Evolutionary conservation across 1,140 invertebrate species (phyloP), one percentile per base, ranked within the genome.

Genomic region (Littorina saxatilis): DNA sequence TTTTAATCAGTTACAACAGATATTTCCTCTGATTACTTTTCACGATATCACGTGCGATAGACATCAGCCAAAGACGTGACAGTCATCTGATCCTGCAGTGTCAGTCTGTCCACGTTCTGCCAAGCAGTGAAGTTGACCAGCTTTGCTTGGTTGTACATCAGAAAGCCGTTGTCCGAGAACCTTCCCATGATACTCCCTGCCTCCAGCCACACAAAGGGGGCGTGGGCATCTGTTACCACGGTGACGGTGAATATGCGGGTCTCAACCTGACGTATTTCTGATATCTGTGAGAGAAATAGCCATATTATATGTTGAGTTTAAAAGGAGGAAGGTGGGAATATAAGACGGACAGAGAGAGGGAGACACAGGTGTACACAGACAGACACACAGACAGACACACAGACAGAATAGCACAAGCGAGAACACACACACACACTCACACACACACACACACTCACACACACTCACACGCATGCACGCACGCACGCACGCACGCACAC

Each of bases 141-240:
- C 55, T 79, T 82, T 1, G 15, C 83, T 20, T 84, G 43, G 1
- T 82, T 74, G 23, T 89, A 68, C 87, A 93, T 88, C 2, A 93
- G 85, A 84, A 96, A 96, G 5, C 95, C 95, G 92, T 96, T 96
- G 84, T 95, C 93, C 4, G 94, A 95, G 89, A 96, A 96, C 75
- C 88, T 89, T 4, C 95, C 95, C 52, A 78, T 74, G 23, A 91
- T 84, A 27, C 90, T 87, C 20, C 85, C 84, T 0, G 92, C 85
- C 81, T 95, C 94, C 9, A 96, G 81, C 94, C 94, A 95, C 0
- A 95, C 94, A 88, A 96, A 96, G n/a, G 94, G 91, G 47, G 94
- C 94, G 75, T 95, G 91, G 15, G 90, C 88, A 70, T 93, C 84
- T 9, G 94, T 93, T 29, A 76, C 85, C 47, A 95, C 66, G 29